phyloP scores from a whole-genome alignment of 2,888 invertebrate genomes.

The Cheiracanthium punctorium region DNA sequence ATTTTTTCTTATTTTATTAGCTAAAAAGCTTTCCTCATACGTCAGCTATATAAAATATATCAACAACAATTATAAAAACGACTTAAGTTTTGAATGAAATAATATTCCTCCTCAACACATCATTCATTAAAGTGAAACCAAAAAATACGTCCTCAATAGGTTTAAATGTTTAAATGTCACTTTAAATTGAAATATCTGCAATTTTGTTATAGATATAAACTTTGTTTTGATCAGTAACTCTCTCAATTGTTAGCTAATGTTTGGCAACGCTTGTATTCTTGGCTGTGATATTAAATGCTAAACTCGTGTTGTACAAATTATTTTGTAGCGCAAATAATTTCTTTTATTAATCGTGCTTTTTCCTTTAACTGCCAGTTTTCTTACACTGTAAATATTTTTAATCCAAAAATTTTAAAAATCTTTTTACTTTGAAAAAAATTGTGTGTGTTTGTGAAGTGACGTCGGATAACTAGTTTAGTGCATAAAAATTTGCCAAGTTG shows the following conservation, averaged over 20 bases:
- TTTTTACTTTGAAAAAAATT: not conserved
- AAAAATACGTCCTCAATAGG: no score
- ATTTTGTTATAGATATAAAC: no score
- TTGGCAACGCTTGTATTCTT: not conserved
- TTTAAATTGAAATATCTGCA: no score
- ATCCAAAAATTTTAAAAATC: not conserved
- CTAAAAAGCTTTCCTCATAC: no score
- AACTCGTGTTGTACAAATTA: not conserved
- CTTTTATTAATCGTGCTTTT: not conserved
- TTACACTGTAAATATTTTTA: not conserved
- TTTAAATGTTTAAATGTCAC: no score
- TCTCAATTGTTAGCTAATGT: not conserved
- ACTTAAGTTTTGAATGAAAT: no score
- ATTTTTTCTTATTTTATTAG: no score
- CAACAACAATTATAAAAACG: no score
- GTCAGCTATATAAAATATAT: no score
- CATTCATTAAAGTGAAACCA: no score
- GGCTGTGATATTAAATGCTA: not conserved
- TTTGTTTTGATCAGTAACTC: no score
- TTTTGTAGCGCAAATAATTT: not conserved
- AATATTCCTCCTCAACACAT: no score
- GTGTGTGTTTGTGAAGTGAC: not conserved
- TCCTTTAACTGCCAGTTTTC: not conserved
- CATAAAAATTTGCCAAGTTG: conserved; percentile 63
- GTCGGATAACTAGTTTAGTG: not conserved